phyloP scores from a whole-genome alignment of 2,113 vertebrate genomes.

The Tinamus guttatus region DNA sequence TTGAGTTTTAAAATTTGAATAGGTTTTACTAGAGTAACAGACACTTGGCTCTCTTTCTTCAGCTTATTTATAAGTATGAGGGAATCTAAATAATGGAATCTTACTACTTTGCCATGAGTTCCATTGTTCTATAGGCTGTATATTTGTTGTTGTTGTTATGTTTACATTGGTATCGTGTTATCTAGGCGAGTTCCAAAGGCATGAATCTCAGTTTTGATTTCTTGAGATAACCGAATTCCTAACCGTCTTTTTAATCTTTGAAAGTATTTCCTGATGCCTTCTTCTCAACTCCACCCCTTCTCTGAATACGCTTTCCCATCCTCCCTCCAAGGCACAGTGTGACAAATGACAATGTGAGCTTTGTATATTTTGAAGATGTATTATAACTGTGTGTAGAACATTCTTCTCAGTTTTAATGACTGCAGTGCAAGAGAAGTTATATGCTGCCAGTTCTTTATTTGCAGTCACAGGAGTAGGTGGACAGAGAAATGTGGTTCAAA shows the following conservation, averaged over 20 bases:
- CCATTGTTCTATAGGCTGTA: neutral
- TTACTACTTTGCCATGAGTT: neutral
- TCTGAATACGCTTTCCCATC: neutral
- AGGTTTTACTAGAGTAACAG: neutral
- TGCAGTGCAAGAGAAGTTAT: neutral
- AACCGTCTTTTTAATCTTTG: neutral
- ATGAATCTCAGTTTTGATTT: neutral
- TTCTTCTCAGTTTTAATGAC: neutral
- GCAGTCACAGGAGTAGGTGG: neutral
- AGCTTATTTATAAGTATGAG: neutral
- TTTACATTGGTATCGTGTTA: neutral
- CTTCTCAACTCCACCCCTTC: neutral
- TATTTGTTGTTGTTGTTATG: neutral
- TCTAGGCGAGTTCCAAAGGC: neutral
- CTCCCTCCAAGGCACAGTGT: neutral
- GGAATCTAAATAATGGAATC: neutral
- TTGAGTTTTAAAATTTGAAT: neutral
- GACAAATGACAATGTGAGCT: neutral
- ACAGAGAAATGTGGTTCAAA: constrained; percentile 69
- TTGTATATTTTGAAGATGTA: neutral
- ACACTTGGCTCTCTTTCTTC: neutral
- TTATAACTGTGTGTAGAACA: neutral
- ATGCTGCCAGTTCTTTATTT: constrained; percentile 52
- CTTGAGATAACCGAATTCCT: neutral
- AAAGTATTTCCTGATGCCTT: neutral